Conservation (phyloP, 2,888 invertebrate genomes). For the Dynastes grantii region DNA sequence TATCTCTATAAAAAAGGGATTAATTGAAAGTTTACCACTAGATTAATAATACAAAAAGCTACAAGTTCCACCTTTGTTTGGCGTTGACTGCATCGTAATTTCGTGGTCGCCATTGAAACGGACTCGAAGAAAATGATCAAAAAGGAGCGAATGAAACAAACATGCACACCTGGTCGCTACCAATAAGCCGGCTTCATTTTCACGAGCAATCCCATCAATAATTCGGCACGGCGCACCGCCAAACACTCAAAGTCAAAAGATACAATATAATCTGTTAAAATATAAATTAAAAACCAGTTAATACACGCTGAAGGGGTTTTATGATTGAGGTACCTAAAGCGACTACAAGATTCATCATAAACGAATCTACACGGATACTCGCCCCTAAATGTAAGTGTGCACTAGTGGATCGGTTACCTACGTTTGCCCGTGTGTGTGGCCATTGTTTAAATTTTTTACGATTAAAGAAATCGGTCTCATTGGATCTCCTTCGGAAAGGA, state of each 20-base stretch:
- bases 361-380: neutral
- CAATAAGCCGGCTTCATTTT: constrained; percentile 36
- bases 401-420: constrained; percentile 37
- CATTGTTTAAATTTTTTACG: constrained; percentile 56
- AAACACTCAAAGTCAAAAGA: constrained; percentile 58
- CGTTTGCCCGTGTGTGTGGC: constrained; percentile 59
- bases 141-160: constrained; percentile 14
- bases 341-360: neutral
- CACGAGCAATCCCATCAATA: constrained; percentile 48
- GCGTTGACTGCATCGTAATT: neutral
- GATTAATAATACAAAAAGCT: no score
- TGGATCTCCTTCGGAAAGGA: constrained; percentile 55
- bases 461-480: constrained; percentile 59
- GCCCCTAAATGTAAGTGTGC: neutral
- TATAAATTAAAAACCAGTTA: constrained; percentile 62
- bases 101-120: neutral
- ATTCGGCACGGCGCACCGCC: constrained; percentile 55
- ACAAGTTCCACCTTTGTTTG: neutral
- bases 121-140: constrained; percentile 4
- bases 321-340: constrained; percentile 49
- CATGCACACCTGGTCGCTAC: constrained; percentile 49
- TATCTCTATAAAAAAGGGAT: no score
- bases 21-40: no score
- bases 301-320: constrained; percentile 54
- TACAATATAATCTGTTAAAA: constrained; percentile 60